Conservation (phyloP, 2,113 vertebrate species). For the Mystacornis crossleyi region DNA sequence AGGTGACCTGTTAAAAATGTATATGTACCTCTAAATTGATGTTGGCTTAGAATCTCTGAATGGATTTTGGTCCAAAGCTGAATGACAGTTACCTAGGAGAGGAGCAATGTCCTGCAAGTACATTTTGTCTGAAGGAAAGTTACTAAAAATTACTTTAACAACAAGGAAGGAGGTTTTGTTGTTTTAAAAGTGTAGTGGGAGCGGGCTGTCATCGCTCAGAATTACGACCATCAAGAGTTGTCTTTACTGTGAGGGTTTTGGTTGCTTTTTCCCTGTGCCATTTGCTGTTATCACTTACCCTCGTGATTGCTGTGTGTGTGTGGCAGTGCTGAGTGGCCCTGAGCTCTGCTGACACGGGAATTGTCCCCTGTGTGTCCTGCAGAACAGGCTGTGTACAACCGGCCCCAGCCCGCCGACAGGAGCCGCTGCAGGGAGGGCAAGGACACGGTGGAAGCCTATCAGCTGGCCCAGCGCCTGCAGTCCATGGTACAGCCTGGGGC, state of each 20-base stretch:
- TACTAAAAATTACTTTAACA: background rate
- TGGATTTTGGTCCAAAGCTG: background rate
- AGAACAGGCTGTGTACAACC: constrained; percentile 96
- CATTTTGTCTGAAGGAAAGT: background rate
- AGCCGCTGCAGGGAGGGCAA: constrained; percentile 82
- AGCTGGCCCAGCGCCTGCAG: constrained; percentile 92
- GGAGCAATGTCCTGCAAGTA: background rate
- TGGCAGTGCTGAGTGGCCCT: background rate
- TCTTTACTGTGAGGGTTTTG: background rate
- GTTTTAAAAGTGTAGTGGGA: background rate
- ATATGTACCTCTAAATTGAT: background rate
- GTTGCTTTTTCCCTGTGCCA: background rate
- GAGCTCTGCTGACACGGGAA: background rate
- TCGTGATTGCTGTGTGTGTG: background rate
- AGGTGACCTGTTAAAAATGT: background rate
- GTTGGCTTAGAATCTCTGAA: background rate
- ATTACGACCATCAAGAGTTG: rapidly evolving
- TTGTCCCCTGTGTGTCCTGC: background rate
- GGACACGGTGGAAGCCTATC: constrained; percentile 86
- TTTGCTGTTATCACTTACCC: background rate
- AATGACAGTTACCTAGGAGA: background rate
- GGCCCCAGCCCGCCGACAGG: constrained; percentile 85
- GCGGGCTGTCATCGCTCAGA: background rate
- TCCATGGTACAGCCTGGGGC: constrained; percentile 82
- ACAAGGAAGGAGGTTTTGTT: background rate